Percentiles rank a stretch among this genome's conserved stretches.
These are phyloP conservation scores for Xiphophorus birchmanni DNA, from an alignment of 2,797 vertebrate species.

Conservation along the genomic window DNA sequence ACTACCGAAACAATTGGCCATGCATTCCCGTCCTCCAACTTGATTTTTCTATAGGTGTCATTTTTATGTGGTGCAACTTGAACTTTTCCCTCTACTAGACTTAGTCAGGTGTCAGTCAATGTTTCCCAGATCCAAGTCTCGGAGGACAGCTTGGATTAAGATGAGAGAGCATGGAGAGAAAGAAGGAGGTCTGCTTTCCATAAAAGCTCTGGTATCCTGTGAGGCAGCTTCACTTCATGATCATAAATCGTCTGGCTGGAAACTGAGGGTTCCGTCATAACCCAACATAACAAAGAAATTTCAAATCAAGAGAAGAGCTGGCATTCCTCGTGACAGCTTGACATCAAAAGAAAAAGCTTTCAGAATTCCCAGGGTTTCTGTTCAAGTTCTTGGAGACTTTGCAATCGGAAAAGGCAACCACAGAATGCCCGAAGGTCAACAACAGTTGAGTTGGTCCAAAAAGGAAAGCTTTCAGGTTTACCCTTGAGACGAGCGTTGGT, in stretches of 20 bases:
- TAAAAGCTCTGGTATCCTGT: slow-evolving; percentile 74
- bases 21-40: not conserved
- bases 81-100: slow-evolving; percentile 50
- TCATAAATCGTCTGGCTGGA: slow-evolving; percentile 78
- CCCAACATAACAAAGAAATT: slow-evolving; percentile 61
- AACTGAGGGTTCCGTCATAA: slow-evolving; percentile 64
- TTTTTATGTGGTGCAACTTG: slow-evolving; percentile 19
- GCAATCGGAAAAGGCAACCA: slow-evolving; percentile 24
- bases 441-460: slow-evolving; percentile 25
- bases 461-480: not conserved
- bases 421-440: slow-evolving; percentile 27
- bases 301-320: slow-evolving; percentile 60
- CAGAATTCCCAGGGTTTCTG: slow-evolving; percentile 50
- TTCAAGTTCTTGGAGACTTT: slow-evolving; percentile 47
- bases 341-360: slow-evolving; percentile 52
- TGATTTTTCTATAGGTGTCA: slow-evolving; percentile 22
- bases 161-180: slow-evolving; percentile 64
- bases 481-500: not conserved
- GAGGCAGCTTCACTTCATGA: slow-evolving; percentile 75
- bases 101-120: slow-evolving; percentile 74
- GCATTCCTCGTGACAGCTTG: slow-evolving; percentile 57
- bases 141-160: slow-evolving; percentile 68
- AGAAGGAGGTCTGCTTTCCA: slow-evolving; percentile 77
- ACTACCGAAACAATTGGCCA: slow-evolving; percentile 9
- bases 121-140: slow-evolving; percentile 55